A percentile compares a stretch with the other conserved stretches of the same genome.
Conservation (phyloP, 2,797 vertebrate species). For the Cryptoblepharus egeriae region DNA sequence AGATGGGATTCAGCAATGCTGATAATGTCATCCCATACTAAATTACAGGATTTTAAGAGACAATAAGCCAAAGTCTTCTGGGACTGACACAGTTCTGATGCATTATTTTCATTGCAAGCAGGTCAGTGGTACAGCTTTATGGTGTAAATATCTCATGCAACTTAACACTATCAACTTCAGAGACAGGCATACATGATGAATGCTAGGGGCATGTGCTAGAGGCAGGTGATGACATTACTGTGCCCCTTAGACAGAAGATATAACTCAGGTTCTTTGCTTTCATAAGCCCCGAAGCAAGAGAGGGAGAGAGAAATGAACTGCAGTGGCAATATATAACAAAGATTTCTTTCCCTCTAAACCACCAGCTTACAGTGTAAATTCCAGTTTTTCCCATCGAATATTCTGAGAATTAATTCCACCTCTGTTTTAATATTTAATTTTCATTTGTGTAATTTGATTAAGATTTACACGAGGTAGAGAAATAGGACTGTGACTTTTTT, state of each 20-base stretch:
- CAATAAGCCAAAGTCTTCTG: not conserved
- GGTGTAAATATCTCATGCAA: not conserved
- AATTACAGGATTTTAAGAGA: slow-evolving; percentile 21
- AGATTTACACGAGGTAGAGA: slow-evolving; percentile 23
- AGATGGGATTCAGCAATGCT: not conserved
- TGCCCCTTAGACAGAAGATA: not conserved
- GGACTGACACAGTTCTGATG: not conserved
- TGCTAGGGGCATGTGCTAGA: not conserved
- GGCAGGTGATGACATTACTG: not conserved
- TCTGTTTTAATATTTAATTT: slow-evolving; percentile 32
- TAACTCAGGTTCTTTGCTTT: not conserved
- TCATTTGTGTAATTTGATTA: slow-evolving; percentile 32
- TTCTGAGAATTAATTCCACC: slow-evolving; percentile 1
- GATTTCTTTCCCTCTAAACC: slow-evolving; percentile 29
- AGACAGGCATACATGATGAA: accelerated
- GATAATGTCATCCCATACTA: not conserved
- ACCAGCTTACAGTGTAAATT: slow-evolving; percentile 27
- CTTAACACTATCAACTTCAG: accelerated
- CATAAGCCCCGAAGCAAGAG: not conserved
- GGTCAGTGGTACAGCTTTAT: not conserved
- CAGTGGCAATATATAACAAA: slow-evolving; percentile 6
- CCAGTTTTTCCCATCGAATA: slow-evolving; percentile 34
- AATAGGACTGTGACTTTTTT: slow-evolving; percentile 29
- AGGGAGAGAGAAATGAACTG: not conserved
- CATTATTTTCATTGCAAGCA: not conserved